Evolutionary conservation across 2,113 vertebrate species (phyloP).

Genomic region (Neodon shergylaensis): DNA sequence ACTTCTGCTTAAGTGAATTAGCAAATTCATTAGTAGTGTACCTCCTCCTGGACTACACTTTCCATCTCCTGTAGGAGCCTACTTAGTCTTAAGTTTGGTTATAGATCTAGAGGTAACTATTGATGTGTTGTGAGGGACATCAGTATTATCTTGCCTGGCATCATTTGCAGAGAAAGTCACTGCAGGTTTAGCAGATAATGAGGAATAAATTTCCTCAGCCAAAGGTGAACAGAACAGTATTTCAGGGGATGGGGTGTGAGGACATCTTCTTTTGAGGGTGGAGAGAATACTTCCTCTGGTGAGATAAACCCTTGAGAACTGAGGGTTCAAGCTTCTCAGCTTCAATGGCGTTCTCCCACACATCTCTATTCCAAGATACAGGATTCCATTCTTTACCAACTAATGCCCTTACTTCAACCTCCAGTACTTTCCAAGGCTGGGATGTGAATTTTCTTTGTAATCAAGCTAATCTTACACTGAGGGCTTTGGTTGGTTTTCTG

Average conservation of each 20-base stretch:
- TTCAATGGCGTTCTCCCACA: not conserved
- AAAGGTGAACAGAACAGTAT: not conserved
- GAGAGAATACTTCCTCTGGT: not conserved
- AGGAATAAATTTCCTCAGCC: not conserved
- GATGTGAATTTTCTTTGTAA: not conserved
- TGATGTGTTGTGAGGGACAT: not conserved
- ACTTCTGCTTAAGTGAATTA: not conserved
- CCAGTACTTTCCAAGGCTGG: not conserved
- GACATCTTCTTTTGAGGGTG: not conserved
- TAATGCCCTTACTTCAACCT: not conserved
- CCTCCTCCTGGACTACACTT: not conserved
- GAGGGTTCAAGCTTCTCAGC: not conserved
- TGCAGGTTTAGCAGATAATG: not conserved
- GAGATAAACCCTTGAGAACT: not conserved
- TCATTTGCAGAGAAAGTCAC: not conserved
- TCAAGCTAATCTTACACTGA: not conserved
- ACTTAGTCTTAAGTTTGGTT: not conserved
- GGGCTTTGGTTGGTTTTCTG: not conserved
- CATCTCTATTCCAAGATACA: not conserved
- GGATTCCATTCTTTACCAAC: not conserved
- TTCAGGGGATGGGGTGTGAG: not conserved
- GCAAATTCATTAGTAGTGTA: not conserved
- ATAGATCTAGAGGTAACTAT: not conserved
- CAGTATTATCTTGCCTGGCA: not conserved
- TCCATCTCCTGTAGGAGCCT: not conserved